These are phyloP conservation scores for Manduca sexta DNA, from an alignment of 1,140 invertebrate genomes.

Conservation along the genomic window DNA sequence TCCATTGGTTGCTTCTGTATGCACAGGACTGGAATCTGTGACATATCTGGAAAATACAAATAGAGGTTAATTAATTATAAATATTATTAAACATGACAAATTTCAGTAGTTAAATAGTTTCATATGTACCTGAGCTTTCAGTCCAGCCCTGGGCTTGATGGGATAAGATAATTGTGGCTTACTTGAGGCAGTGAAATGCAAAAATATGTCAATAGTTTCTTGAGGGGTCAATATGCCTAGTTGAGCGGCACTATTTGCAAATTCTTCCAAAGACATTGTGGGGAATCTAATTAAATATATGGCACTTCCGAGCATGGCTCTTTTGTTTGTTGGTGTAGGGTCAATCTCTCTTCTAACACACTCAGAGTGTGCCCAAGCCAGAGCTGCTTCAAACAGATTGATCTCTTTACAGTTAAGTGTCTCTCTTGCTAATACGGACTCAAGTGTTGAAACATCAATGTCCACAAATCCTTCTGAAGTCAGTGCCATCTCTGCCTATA, in stretches of 20 bases:
- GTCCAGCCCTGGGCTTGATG: constrained; percentile 85
- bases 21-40: constrained; percentile 97
- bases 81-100: too few species aligned
- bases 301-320: constrained; percentile 83
- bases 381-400: constrained; percentile 90
- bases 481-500: constrained; percentile 93
- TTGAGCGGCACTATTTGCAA: constrained; percentile 92
- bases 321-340: constrained; percentile 80
- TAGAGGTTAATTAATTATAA: too few species aligned
- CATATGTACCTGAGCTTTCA: constrained; percentile 87
- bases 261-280: constrained; percentile 92
- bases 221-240: constrained; percentile 89
- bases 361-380: constrained; percentile 91
- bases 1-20: constrained; percentile 96
- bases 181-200: constrained; percentile 87
- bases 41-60: constrained; percentile 81
- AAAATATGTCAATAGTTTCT: constrained; percentile 94
- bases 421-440: constrained; percentile 90
- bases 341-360: constrained; percentile 87
- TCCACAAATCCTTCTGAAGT: constrained; percentile 95
- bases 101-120: too few species aligned
- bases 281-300: constrained; percentile 91
- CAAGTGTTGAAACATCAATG: constrained; percentile 91
- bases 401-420: constrained; percentile 94
- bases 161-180: constrained; percentile 90